These are phyloP conservation scores for Todiramphus saurophagus DNA, from an alignment of 2,113 vertebrate species.

Conservation along the genomic window DNA sequence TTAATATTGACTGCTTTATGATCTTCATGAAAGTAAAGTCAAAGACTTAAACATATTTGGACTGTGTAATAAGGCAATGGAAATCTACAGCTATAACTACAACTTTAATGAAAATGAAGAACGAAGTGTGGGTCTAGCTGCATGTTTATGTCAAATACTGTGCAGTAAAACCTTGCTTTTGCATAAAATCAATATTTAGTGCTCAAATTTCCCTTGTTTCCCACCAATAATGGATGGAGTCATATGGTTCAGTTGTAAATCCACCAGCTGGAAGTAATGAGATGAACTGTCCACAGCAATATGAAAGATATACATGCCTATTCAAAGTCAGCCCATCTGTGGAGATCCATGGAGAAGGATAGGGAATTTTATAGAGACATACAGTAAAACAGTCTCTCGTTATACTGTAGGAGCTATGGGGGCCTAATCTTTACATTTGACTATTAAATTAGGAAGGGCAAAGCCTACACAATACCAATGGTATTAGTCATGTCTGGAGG, in stretches of 20 bases:
- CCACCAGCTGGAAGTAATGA: conserved; percentile 67
- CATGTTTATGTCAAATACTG: not conserved
- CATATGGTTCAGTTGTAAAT: conserved; percentile 56
- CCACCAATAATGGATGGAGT: conserved; percentile 66
- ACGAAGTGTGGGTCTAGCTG: not conserved
- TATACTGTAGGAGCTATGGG: conserved; percentile 18
- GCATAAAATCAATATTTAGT: conserved; percentile 68
- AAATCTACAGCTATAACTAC: not conserved
- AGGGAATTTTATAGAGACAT: conserved; percentile 28
- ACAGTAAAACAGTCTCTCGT: conserved; percentile 37
- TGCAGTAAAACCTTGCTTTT: conserved; percentile 54
- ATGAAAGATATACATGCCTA: conserved; percentile 36
- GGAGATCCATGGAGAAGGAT: conserved; percentile 2
- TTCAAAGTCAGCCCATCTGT: conserved; percentile 43
- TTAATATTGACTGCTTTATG: not conserved
- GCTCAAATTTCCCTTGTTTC: conserved; percentile 65
- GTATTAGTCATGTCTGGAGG: conserved; percentile 81
- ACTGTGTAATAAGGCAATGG: not conserved
- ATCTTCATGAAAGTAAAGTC: not conserved
- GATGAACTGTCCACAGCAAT: conserved; percentile 47
- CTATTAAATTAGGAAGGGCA: conserved; percentile 77
- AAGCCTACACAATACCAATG: conserved; percentile 78
- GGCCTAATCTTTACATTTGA: conserved; percentile 71
- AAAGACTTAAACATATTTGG: not conserved
- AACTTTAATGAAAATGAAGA: conserved; percentile 31